phyloP scores from a whole-genome alignment of 2,797 vertebrate species.

The Triplophysa bombifrons region DNA sequence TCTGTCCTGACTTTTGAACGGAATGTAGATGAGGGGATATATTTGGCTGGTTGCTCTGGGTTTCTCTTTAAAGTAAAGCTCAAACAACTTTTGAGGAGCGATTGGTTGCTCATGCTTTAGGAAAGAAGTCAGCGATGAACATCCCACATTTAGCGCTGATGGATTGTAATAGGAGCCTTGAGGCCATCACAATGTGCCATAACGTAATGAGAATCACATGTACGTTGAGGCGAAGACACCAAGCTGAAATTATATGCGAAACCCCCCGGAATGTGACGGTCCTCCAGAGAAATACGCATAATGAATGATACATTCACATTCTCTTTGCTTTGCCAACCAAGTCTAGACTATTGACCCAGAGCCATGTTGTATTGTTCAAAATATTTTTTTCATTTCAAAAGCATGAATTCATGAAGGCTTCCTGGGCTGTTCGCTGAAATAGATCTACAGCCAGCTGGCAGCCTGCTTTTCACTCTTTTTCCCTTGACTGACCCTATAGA shows the following conservation, averaged over 20 bases:
- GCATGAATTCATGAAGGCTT: conserved; percentile 58
- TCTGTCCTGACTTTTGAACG: neutral
- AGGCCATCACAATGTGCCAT: conserved; percentile 20
- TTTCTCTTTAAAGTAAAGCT: conserved; percentile 25
- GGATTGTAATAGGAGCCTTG: conserved; percentile 45
- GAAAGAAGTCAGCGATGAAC: conserved; percentile 26
- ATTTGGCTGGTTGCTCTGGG: conserved; percentile 33
- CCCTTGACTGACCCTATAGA: conserved; percentile 49
- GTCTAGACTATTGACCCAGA: conserved; percentile 57
- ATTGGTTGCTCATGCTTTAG: conserved; percentile 19
- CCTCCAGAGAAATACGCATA: conserved; percentile 24
- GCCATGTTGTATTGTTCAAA: conserved; percentile 61
- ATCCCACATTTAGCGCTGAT: conserved; percentile 21
- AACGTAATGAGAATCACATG: conserved; percentile 53
- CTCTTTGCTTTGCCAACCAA: conserved; percentile 50
- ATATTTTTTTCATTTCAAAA: conserved; percentile 58
- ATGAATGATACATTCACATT: conserved; percentile 43
- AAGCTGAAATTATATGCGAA: conserved; percentile 30
- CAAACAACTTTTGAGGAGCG: neutral
- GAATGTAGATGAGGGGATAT: conserved; percentile 7
- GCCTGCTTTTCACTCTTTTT: conserved; percentile 48
- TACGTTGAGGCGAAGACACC: conserved; percentile 21
- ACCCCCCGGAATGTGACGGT: conserved; percentile 38
- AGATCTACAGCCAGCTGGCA: conserved; percentile 64
- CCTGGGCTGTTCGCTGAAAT: conserved; percentile 50